Evolutionary conservation across 2,113 vertebrate species (phyloP), one percentile per base, ranked within the genome.

Genomic region (Budorcas taxicolor): DNA sequence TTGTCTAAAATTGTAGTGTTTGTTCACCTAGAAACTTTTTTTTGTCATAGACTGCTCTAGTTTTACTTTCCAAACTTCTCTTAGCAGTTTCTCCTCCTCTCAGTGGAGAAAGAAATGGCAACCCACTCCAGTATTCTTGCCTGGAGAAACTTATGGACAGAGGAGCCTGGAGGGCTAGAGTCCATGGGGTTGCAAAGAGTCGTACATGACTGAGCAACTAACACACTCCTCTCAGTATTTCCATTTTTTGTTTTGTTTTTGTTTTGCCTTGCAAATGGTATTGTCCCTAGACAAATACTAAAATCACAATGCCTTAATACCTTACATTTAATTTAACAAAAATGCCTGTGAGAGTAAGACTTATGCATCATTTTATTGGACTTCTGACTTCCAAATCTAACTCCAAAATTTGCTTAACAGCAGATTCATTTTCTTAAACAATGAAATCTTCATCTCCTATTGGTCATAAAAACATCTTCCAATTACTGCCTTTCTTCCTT

Each of bases 401-500:
- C 50, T 14, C 12, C 25, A 1, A 94, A 81, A 90, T 92, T 47
- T 47, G 19, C 36, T 97, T 95, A 67, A 74, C 71, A 76, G 15
- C 50, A 95, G 64, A 92, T 71, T 93, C 58, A 93, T 89, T 96
- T 95, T 96, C 92, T 50, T 85, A 90, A 95, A 96, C 64, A 97
- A 85, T 94, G 88, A 97, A 96, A 71, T 19, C 74, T 91, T 91
- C 62, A 11, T 97, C 94, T 98, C 95, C 71, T 81, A 95, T 84
- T 90, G 90, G 97, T 98, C 92, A 91, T 40, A 81, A 96, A 98
- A 97, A 85, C 82, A 95, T 95, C 96, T 94, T 96, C 97, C 81
- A 96, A 90, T 98, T 97, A 97, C 93, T 97, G 91, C 94, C 84
- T 97, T 92, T 91, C 97, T 97, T 96, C 96, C 95, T 90, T 91